Percentiles rank a stretch among this genome's conserved stretches.
Conservation (phyloP, 2,113 vertebrate species). For the Eudyptes chrysolophus region DNA sequence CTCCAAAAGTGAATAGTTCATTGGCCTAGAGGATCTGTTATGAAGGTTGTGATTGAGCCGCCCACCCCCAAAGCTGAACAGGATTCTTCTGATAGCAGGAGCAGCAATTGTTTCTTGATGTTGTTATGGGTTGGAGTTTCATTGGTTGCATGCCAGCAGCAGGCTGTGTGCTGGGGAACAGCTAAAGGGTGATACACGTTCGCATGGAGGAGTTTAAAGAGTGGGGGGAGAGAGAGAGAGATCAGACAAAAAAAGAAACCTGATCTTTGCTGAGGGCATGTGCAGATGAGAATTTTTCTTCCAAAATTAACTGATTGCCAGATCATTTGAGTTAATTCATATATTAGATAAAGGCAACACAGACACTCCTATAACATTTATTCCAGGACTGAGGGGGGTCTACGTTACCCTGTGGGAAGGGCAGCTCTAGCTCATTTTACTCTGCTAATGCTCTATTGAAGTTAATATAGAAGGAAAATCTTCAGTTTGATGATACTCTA, state of each 20-base stretch:
- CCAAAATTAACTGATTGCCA: constrained; percentile 52
- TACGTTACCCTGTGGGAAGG: constrained; percentile 3
- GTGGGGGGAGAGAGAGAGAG: neutral
- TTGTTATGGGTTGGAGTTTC: constrained; percentile 47
- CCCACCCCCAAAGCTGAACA: neutral
- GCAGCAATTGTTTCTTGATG: constrained; percentile 18
- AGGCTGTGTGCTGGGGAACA: neutral
- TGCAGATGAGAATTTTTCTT: constrained; percentile 49
- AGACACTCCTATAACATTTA: constrained; percentile 15
- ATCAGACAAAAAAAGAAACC: constrained; percentile 28
- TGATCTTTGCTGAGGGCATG: constrained; percentile 50
- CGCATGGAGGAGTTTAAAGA: neutral
- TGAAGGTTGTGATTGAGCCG: neutral
- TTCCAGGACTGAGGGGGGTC: constrained; percentile 27
- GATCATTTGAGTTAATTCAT: constrained; percentile 40
- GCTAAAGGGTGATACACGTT: constrained; percentile 12
- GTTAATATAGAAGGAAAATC: neutral
- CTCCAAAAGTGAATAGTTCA: constrained; percentile 38
- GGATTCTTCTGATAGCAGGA: constrained; percentile 12
- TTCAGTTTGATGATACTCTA: neutral
- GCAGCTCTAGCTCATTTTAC: neutral
- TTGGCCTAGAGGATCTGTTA: neutral
- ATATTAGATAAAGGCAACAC: constrained; percentile 23
- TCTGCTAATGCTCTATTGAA: neutral
- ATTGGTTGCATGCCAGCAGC: constrained; percentile 9